Percentiles rank a stretch among this genome's conserved stretches.
Evolutionary conservation across 1,140 invertebrate genomes (phyloP).

Genomic region (Globodera rostochiensis): DNA sequence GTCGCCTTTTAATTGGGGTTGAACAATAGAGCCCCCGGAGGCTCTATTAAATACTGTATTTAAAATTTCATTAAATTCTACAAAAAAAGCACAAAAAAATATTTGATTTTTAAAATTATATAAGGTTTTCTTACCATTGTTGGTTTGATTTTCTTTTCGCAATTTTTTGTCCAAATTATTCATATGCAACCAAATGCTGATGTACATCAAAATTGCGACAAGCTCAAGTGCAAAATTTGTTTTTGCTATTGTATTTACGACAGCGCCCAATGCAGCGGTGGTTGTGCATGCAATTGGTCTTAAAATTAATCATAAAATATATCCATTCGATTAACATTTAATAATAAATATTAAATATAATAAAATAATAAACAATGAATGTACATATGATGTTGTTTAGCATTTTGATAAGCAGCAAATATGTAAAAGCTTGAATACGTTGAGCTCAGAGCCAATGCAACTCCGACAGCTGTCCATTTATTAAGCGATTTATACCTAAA

Average conservation of each 20-base stretch:
- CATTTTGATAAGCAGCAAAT: not conserved
- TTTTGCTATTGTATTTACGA: not conserved
- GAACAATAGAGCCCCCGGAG: too few species aligned
- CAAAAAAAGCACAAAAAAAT: too few species aligned
- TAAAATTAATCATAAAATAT: not conserved
- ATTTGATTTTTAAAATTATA: too few species aligned
- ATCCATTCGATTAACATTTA: not conserved
- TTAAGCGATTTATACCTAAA: not conserved
- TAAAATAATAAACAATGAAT: not conserved
- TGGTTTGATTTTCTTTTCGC: not conserved
- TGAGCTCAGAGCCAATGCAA: not conserved
- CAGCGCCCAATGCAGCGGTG: not conserved
- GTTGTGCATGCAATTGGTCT: not conserved
- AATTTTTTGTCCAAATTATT: constrained; percentile 6
- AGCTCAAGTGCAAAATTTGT: constrained; percentile 11
- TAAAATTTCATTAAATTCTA: too few species aligned
- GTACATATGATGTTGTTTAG: not conserved
- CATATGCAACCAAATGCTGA: not conserved
- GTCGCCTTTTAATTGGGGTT: too few species aligned
- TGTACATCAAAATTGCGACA: constrained; percentile 7
- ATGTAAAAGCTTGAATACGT: not conserved
- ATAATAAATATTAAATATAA: too few species aligned
- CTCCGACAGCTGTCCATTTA: not conserved
- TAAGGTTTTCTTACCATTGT: not conserved
- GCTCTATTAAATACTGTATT: too few species aligned